Evolutionary conservation across 53 echinoderm and acorn worm species (phyloP).

Genomic region (Echinarachnius parma): DNA sequence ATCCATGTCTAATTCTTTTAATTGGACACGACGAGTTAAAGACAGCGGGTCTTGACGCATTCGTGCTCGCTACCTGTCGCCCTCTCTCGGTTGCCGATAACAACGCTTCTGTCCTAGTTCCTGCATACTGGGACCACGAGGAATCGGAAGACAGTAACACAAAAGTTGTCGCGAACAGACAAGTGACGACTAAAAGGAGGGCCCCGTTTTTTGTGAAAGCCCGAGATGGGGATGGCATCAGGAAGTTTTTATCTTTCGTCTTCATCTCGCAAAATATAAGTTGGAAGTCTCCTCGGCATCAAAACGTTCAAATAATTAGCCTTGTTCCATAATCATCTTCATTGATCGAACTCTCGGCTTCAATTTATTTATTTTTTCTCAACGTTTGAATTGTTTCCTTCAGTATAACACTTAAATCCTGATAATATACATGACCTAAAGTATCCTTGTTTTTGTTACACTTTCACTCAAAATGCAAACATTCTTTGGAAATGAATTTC

Average conservation of each 20-base stretch:
- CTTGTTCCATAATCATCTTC: no score
- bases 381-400: no score
- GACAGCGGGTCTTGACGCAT: neutral
- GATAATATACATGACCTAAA: no score
- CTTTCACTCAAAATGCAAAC: no score
- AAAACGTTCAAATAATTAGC: no score
- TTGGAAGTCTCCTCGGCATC: no score
- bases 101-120: neutral
- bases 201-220: slow-evolving; percentile 10
- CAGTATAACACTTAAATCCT: no score
- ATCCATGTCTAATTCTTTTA: slow-evolving; percentile 40
- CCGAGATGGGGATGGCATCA: neutral
- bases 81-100: neutral
- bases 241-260: neutral
- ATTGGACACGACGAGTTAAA: neutral
- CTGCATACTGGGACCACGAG: neutral
- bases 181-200: neutral
- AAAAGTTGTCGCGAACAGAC: slow-evolving; percentile 28
- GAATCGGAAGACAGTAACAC: slow-evolving; percentile 11
- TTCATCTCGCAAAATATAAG: slow-evolving; percentile 3
- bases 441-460: no score
- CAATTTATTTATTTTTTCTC: no score
- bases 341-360: no score
- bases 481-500: no score
- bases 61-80: neutral